Evolutionary conservation across 1,140 invertebrate species (phyloP).

Genomic region (Chironomus striatipennis): DNA sequence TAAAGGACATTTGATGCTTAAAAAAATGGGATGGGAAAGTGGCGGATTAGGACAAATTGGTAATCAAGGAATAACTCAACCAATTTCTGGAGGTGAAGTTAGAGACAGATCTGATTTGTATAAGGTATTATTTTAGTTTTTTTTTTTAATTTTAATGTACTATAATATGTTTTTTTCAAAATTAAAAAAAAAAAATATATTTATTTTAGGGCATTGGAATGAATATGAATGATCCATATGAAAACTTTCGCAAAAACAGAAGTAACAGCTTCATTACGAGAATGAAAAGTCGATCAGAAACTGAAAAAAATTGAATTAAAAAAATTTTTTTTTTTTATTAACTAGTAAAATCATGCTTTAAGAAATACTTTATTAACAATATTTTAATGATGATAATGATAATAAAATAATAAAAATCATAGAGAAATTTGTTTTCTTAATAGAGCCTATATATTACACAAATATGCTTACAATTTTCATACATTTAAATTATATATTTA

Average conservation of each 20-base stretch:
- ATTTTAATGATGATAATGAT: too few species aligned
- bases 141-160: neutral
- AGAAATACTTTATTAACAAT: neutral
- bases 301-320: neutral
- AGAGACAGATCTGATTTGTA: conserved; percentile 85
- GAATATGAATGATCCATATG: conserved; percentile 88
- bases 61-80: conserved; percentile 82
- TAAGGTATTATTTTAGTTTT: conserved; percentile 51
- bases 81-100: conserved; percentile 85
- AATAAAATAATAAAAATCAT: neutral
- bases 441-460: neutral
- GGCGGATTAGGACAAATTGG: conserved; percentile 80
- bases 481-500: too few species aligned
- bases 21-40: conserved; percentile 90
- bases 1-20: conserved; percentile 91
- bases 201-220: conserved; percentile 59
- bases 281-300: conserved; percentile 72
- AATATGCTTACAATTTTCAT: too few species aligned
- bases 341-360: too few species aligned
- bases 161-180: conserved; percentile 26
- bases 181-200: too few species aligned
- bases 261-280: conserved; percentile 91
- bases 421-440: neutral
- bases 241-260: conserved; percentile 94
- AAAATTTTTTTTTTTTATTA: neutral